Evolutionary conservation across 2,113 vertebrate genomes (phyloP).

Genomic region (Pygoscelis antarcticus): DNA sequence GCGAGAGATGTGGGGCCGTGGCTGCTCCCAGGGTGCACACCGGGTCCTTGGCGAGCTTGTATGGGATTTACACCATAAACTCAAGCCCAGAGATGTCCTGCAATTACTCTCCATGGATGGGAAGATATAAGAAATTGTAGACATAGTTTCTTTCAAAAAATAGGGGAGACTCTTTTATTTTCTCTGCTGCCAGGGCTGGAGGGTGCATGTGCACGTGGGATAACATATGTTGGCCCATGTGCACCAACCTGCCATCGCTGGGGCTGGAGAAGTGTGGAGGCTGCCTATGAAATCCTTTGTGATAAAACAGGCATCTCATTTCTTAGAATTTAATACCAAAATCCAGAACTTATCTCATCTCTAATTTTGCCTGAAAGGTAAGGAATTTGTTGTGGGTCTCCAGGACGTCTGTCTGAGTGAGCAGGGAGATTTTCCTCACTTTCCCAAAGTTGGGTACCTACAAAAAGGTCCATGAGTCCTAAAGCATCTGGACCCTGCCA

Average conservation of each 20-base stretch:
- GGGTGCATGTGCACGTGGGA: too few relatives aligned
- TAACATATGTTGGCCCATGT: fast-evolving
- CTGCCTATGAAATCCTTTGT: neutral
- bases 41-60: neutral
- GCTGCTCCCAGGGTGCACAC: neutral
- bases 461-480: neutral
- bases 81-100: neutral
- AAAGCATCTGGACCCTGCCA: neutral
- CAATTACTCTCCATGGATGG: neutral
- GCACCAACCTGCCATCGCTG: neutral
- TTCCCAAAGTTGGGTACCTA: neutral
- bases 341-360: neutral
- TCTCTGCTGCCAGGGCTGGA: neutral
- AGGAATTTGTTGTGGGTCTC: neutral
- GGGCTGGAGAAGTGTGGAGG: neutral
- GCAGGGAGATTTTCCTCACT: neutral
- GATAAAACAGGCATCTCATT: neutral
- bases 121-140: neutral
- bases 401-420: neutral
- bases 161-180: neutral
- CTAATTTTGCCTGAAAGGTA: neutral
- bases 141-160: neutral
- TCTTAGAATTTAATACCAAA: neutral
- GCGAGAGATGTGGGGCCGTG: fast-evolving
- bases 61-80: neutral